These are phyloP conservation scores for Bufotes viridis DNA, from an alignment of 2,797 vertebrate genomes.

Conservation along the genomic window DNA sequence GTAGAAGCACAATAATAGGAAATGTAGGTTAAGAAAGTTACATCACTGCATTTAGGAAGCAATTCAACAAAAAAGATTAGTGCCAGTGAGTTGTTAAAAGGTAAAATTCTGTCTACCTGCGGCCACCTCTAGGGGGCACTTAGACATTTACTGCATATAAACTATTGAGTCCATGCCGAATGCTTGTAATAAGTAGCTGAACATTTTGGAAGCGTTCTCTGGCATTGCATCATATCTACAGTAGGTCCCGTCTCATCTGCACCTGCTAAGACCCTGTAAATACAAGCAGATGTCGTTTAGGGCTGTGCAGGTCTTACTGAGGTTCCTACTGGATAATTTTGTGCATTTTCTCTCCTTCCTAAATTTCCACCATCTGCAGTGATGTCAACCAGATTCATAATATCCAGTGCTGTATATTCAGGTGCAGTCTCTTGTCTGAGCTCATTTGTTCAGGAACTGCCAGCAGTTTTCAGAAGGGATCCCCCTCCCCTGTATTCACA, in stretches of 20 bases:
- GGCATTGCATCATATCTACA: background rate
- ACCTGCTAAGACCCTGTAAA: conserved; percentile 4
- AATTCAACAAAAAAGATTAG: too few species aligned
- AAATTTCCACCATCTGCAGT: conserved; percentile 65
- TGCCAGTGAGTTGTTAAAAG: too few species aligned
- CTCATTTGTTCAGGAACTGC: conserved; percentile 71
- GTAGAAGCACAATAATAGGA: too few species aligned
- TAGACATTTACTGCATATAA: background rate
- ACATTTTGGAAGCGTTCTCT: background rate
- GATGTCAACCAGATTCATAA: conserved; percentile 64
- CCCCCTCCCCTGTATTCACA: conserved; percentile 68
- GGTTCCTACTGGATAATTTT: background rate
- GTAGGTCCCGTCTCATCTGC: background rate
- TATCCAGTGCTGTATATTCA: conserved; percentile 71
- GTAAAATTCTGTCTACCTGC: background rate
- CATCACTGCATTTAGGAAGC: too few species aligned
- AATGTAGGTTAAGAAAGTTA: too few species aligned
- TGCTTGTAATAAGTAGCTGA: background rate
- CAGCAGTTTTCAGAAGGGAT: conserved; percentile 71
- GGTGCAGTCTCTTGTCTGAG: conserved; percentile 72
- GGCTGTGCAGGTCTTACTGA: background rate
- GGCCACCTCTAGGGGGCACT: background rate
- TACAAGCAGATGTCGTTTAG: background rate
- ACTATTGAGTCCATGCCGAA: too few species aligned
- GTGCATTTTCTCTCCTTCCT: conserved; percentile 45